Evolutionary conservation across 2,888 invertebrate genomes (phyloP).

Genomic region (Orthosia cruda): DNA sequence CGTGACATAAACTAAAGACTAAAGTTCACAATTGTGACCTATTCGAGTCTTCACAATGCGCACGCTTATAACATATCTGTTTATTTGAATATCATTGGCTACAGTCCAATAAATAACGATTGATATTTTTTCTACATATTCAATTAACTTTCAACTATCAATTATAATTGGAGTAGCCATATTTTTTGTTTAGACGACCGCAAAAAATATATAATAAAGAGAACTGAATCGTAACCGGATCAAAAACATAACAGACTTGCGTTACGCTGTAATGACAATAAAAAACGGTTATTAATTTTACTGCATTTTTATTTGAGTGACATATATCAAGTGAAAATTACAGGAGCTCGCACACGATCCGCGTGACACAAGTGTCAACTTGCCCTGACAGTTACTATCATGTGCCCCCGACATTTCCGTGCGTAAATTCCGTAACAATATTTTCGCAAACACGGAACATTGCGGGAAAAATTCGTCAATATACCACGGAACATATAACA

Average conservation of each 20-base stretch:
- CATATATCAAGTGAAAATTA: constrained; percentile 45
- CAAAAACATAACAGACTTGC: constrained; percentile 42
- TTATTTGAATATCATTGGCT: too few relatives aligned
- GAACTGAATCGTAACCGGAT: constrained; percentile 46
- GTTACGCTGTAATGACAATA: constrained; percentile 33
- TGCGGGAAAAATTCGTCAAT: constrained; percentile 54
- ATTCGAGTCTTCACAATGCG: too few relatives aligned
- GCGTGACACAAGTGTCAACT: constrained; percentile 52
- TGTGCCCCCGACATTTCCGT: constrained; percentile 44
- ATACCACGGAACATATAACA: constrained; percentile 59
- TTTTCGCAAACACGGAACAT: constrained; percentile 43
- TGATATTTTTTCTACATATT: constrained; percentile 58
- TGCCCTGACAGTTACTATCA: constrained; percentile 52
- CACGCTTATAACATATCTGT: too few relatives aligned
- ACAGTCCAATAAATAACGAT: constrained; percentile 45
- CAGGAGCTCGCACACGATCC: constrained; percentile 30
- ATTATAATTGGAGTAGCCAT: constrained; percentile 63
- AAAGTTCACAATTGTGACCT: too few relatives aligned
- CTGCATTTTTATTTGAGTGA: constrained; percentile 18
- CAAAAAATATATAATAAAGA: constrained; percentile 54
- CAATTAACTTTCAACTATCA: constrained; percentile 67
- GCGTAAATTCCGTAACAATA: constrained; percentile 56
- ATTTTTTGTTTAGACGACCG: constrained; percentile 53
- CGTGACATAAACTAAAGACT: too few relatives aligned
- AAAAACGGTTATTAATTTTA: constrained; percentile 21